A percentile compares a stretch with the other conserved stretches of the same genome.
Conservation (phyloP, 2,888 invertebrate species). For the Subacronicta megacephala region DNA sequence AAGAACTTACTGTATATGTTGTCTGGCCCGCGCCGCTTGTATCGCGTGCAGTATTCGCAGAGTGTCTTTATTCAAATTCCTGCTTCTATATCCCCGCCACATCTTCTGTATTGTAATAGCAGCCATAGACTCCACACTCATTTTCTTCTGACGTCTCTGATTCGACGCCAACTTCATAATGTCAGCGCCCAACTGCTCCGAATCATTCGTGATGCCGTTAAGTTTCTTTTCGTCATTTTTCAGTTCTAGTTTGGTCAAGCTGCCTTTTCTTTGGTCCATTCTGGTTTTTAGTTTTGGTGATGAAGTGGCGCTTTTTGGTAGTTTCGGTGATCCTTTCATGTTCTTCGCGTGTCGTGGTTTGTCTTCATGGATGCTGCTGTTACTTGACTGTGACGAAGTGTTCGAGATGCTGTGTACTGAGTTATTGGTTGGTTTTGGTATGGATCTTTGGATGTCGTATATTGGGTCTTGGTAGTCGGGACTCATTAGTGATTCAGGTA, state of each 20-base stretch:
- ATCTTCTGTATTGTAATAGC: slow-evolving; percentile 95
- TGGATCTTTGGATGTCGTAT: slow-evolving; percentile 81
- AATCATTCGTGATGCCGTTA: slow-evolving; percentile 69
- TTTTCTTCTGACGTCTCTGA: slow-evolving; percentile 80
- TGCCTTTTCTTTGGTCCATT: slow-evolving; percentile 83
- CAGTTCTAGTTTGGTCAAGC: slow-evolving; percentile 70
- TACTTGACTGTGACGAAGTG: slow-evolving; percentile 76
- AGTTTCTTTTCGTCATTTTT: slow-evolving; percentile 72
- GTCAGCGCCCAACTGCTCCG: slow-evolving; percentile 75
- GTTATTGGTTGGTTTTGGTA: slow-evolving; percentile 73
- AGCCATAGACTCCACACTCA: slow-evolving; percentile 85
- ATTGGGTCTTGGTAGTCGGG: slow-evolving; percentile 92
- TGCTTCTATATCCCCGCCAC: slow-evolving; percentile 95
- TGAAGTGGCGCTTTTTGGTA: slow-evolving; percentile 83
- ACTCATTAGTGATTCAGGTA: slow-evolving; percentile 96
- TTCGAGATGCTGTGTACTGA: slow-evolving; percentile 66
- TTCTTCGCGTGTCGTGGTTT: slow-evolving; percentile 69
- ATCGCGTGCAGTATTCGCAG: slow-evolving; percentile 91
- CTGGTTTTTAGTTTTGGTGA: slow-evolving; percentile 83
- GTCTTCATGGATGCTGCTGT: slow-evolving; percentile 78
- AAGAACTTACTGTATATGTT: slow-evolving; percentile 94
- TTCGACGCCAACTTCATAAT: slow-evolving; percentile 80
- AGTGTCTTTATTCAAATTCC: slow-evolving; percentile 92
- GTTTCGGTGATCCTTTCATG: slow-evolving; percentile 80
- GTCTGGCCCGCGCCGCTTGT: slow-evolving; percentile 93